Percentiles rank a stretch among this genome's conserved stretches.
These are phyloP conservation scores for Papilio gigon DNA, from an alignment of 2,888 invertebrate species.

Conservation along the genomic window DNA sequence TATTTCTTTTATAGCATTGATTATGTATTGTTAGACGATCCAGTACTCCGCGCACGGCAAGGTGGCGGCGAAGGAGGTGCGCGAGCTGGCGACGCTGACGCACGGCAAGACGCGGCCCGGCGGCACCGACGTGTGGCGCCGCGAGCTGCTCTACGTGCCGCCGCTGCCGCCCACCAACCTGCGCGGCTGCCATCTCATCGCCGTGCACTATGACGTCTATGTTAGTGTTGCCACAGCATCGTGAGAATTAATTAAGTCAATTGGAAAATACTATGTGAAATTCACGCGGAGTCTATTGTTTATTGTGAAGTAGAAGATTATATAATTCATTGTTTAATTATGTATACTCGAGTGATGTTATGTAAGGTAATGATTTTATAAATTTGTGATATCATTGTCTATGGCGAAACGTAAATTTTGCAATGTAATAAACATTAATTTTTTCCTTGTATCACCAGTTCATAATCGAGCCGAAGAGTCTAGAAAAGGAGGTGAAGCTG, in stretches of 20 bases:
- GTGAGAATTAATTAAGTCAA: background rate
- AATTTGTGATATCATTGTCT: background rate
- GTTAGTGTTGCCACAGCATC: conserved; percentile 81
- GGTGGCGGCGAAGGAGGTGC: conserved; percentile 92
- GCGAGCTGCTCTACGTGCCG: conserved; percentile 94
- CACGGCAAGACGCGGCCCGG: conserved; percentile 92
- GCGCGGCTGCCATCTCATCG: conserved; percentile 95
- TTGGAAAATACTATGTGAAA: background rate
- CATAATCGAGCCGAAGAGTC: conserved; percentile 93
- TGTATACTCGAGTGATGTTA: too few species aligned
- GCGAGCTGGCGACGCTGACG: conserved; percentile 90
- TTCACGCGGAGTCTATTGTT: background rate
- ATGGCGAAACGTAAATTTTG: too few species aligned
- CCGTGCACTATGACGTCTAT: conserved; percentile 95
- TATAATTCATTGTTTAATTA: background rate
- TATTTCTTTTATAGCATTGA: background rate
- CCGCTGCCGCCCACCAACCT: conserved; percentile 97
- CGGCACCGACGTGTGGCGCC: conserved; percentile 92
- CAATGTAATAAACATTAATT: too few species aligned
- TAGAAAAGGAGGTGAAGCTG: conserved; percentile 95
- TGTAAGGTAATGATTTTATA: background rate
- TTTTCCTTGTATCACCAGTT: conserved; percentile 83
- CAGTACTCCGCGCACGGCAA: conserved; percentile 94
- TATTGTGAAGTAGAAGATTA: background rate
- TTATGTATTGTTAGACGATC: conserved; percentile 85